A percentile compares a stretch with the other conserved stretches of the same genome.
Evolutionary conservation across 1,140 invertebrate genomes (phyloP).

Genomic region (Colletes gigas): DNA sequence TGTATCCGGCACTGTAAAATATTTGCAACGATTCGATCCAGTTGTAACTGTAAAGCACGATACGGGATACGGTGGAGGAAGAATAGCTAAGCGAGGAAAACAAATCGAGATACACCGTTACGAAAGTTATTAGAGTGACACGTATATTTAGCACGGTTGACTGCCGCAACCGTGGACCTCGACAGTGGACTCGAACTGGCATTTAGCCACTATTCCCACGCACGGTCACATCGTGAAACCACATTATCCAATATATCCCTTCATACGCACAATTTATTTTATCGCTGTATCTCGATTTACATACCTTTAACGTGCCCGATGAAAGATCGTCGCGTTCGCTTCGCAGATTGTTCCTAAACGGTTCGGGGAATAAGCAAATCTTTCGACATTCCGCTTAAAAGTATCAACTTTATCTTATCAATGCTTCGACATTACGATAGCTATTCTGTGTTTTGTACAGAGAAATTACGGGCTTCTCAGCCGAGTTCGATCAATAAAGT

Average conservation of each 20-base stretch:
- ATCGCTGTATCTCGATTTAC: background rate
- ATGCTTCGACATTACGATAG: too few relatives aligned
- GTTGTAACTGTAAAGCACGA: background rate
- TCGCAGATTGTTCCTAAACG: too few relatives aligned
- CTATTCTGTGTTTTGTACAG: too few relatives aligned
- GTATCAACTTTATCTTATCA: too few relatives aligned
- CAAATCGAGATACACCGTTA: constrained; percentile 32
- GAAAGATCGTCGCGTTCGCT: background rate
- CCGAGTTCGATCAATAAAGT: too few relatives aligned
- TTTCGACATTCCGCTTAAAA: too few relatives aligned
- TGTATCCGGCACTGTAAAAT: too few relatives aligned
- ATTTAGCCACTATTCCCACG: constrained; percentile 60
- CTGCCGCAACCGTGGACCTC: constrained; percentile 55
- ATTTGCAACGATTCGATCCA: background rate
- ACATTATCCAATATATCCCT: constrained; percentile 51
- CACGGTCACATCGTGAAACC: constrained; percentile 51
- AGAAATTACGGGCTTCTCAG: too few relatives aligned
- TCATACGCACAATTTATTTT: background rate
- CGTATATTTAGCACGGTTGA: constrained; percentile 60
- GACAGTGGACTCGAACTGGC: constrained; percentile 62
- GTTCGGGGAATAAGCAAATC: too few relatives aligned
- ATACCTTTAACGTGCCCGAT: background rate
- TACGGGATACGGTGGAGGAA: background rate
- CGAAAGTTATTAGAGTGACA: constrained; percentile 46
- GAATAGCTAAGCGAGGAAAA: constrained; percentile 13